A percentile compares a stretch with the other conserved stretches of the same genome.
These are phyloP conservation scores for Antedon bifida DNA, from an alignment of 35 echinoderm and acorn worm genomes.

Conservation along the genomic window DNA sequence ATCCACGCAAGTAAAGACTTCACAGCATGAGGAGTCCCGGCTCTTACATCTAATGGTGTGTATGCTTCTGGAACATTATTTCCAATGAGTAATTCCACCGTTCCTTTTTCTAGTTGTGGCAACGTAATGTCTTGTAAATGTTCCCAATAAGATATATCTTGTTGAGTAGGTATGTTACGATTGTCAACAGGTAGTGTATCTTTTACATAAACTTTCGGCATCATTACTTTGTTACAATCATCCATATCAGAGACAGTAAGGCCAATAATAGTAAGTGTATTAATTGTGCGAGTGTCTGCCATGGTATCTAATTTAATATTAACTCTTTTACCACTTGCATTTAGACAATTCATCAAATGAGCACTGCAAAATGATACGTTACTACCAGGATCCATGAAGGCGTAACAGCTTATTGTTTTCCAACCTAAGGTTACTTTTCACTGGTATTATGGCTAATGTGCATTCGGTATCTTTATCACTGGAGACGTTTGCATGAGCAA, in stretches of 20 bases:
- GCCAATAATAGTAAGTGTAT: neutral
- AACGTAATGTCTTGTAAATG: neutral
- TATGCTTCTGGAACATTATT: neutral
- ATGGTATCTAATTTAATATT: neutral
- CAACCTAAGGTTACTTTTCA: neutral
- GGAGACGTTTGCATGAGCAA: no score
- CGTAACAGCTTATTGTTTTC: neutral
- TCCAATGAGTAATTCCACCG: neutral
- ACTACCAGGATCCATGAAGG: neutral
- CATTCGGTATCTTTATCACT: no score
- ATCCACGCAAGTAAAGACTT: neutral
- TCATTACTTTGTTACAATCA: neutral
- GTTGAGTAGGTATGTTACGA: neutral
- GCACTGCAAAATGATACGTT: neutral
- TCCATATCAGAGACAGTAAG: neutral
- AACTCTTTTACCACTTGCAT: neutral
- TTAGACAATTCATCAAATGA: neutral
- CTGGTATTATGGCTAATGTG: neutral
- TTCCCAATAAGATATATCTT: neutral
- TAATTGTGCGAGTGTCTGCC: neutral
- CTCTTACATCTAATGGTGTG: neutral
- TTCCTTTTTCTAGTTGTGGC: neutral
- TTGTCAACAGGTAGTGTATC: neutral
- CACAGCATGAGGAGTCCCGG: neutral
- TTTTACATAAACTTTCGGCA: neutral